phyloP scores from a whole-genome alignment of 2,888 invertebrate genomes.

The Stenichneumon culpator region DNA sequence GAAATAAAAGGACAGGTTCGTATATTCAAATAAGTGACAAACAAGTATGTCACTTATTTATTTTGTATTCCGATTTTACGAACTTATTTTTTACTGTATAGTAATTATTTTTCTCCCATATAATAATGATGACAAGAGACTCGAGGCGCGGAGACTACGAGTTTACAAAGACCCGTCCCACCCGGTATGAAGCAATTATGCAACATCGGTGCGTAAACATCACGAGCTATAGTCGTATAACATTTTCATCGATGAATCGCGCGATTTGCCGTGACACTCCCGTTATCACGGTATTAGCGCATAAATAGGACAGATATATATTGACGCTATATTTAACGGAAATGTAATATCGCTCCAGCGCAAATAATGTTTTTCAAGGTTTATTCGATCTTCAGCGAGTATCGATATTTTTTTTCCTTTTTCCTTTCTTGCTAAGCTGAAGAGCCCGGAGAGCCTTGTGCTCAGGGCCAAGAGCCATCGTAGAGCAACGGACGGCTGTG shows the following conservation, averaged over 20 bases:
- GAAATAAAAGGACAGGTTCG: no score
- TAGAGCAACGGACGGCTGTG: background rate
- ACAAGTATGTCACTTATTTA: no score
- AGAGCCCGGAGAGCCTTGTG: background rate
- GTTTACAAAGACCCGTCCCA: background rate
- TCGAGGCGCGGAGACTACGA: background rate
- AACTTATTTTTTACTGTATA: no score
- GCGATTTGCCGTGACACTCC: background rate
- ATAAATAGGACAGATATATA: background rate
- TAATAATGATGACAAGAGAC: background rate
- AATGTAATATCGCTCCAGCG: background rate
- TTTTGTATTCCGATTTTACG: no score
- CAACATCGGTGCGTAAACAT: constrained; percentile 16
- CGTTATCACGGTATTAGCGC: constrained; percentile 26
- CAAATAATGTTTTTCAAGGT: constrained; percentile 13
- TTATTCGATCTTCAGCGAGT: background rate
- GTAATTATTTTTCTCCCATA: no score
- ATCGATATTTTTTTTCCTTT: background rate
- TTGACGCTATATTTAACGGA: background rate
- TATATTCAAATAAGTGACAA: no score
- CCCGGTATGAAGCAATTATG: background rate
- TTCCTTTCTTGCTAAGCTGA: background rate
- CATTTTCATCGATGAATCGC: constrained; percentile 11
- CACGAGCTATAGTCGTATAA: background rate
- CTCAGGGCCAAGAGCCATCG: constrained; percentile 5